Evolutionary conservation across 2,113 vertebrate species (phyloP).

Genomic region (Paedocypris sp.): DNA sequence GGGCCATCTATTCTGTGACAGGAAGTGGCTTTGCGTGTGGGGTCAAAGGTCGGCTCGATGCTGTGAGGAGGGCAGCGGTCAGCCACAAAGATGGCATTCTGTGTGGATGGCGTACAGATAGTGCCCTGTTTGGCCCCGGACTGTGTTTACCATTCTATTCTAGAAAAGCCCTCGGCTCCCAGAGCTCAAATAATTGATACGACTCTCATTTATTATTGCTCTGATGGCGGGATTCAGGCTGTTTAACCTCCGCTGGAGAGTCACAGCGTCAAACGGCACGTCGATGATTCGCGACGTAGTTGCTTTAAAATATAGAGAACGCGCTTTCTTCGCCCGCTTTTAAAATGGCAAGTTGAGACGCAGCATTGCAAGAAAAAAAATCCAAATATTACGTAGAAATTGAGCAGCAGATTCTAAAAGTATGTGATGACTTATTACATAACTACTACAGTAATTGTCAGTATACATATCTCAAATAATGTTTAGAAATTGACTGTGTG

Average conservation of each 20-base stretch:
- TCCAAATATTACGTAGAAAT: no score
- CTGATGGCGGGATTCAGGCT: constrained; percentile 19
- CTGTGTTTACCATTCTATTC: constrained; percentile 1
- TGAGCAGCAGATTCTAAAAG: no score
- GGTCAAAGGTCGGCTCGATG: constrained; percentile 44
- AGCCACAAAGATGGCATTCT: constrained; percentile 53
- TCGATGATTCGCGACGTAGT: not conserved
- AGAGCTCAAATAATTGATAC: constrained; percentile 30
- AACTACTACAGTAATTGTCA: no score
- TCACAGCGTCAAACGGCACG: not conserved
- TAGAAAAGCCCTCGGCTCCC: constrained; percentile 11
- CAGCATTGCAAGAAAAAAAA: no score
- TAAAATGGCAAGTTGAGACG: no score
- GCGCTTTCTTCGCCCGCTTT: no score
- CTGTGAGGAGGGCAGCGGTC: constrained; percentile 35
- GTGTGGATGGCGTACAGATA: not conserved
- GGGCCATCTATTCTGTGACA: constrained; percentile 30
- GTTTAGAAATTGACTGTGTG: no score
- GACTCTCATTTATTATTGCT: constrained; percentile 24
- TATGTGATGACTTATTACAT: no score
- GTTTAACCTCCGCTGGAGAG: constrained; percentile 20
- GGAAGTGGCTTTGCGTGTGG: constrained; percentile 37
- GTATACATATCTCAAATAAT: no score
- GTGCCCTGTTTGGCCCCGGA: constrained; percentile 8
- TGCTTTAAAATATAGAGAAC: no score